These are phyloP conservation scores for Euthynnus affinis DNA, from an alignment of 2,797 vertebrate species.

Conservation along the genomic window DNA sequence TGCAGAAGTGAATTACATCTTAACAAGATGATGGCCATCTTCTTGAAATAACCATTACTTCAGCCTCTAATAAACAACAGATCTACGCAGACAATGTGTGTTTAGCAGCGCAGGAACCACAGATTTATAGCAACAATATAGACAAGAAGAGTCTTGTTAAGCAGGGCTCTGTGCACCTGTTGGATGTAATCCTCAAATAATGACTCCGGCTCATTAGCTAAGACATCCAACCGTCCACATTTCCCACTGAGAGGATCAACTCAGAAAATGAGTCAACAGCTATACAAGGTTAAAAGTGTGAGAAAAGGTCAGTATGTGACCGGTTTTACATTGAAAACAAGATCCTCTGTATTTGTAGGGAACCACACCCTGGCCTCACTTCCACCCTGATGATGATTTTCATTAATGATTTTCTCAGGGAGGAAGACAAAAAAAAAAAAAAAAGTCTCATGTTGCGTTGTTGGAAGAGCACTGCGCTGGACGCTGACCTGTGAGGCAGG, in stretches of 20 bases:
- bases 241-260: slow-evolving; percentile 64
- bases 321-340: slow-evolving; percentile 5
- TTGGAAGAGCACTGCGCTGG: slow-evolving; percentile 2
- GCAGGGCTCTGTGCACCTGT: slow-evolving; percentile 74
- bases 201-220: slow-evolving; percentile 69
- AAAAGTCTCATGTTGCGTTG: slow-evolving; percentile 16
- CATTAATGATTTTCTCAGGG: slow-evolving; percentile 52
- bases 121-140: slow-evolving; percentile 51
- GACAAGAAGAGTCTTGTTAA: slow-evolving; percentile 58
- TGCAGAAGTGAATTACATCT: slow-evolving; percentile 61
- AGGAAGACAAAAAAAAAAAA: not conserved
- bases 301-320: slow-evolving; percentile 52
- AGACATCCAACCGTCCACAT: slow-evolving; percentile 59
- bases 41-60: slow-evolving; percentile 75
- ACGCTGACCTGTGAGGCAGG: slow-evolving; percentile 33
- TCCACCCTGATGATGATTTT: slow-evolving; percentile 47
- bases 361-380: slow-evolving; percentile 33
- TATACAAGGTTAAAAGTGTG: slow-evolving; percentile 46
- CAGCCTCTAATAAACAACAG: slow-evolving; percentile 63
- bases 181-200: slow-evolving; percentile 78
- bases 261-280: slow-evolving; percentile 46
- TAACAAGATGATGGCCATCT: slow-evolving; percentile 58
- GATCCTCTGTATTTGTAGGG: slow-evolving; percentile 7
- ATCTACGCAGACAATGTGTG: slow-evolving; percentile 35
- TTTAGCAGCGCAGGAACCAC: slow-evolving; percentile 36